Base-by-base conservation (phyloP, 2,888 invertebrate species). In the Lissonota sp. region DNA sequence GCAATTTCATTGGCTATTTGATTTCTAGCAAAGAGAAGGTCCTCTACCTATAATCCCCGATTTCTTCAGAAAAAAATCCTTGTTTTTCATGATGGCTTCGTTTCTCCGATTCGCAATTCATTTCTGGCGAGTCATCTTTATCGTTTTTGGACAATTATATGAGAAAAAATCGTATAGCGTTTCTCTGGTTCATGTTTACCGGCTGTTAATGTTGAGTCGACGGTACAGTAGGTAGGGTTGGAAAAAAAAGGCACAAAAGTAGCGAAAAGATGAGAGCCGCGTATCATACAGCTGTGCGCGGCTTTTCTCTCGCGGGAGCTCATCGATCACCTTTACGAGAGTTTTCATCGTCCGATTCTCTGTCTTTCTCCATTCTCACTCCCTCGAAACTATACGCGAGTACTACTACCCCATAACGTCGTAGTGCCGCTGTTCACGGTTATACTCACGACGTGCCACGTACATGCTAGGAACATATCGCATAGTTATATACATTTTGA, bases 271-370 rank as follows among this genome's bases (percentile, higher is more conserved):
- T 4, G 57, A 44, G 55, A 57, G 67, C 37, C 49, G 62, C 73
- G n/a, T 77, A 71, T 81, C 80, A 62, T 16, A 51, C 53, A 74
- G 70, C 57, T 51, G 64, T 58, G 71, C 66, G 51, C 57, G 26
- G 26, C 26, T 26, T 26, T 75, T 80, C 80, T 77, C 83, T 79
- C 69, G 46, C 64, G 84, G 80, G 84, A 85, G 82, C 81, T 85
- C 84, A 85, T 87, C 86, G 83, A 85, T 85, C 85, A 84, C 82
- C 79, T 85, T 83, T 81, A 82, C 72, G 84, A 84, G 84, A 85
- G 82, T 84, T 87, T 86, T 84, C 84, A 85, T 85, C 83, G 84
- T 58, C 79, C 79, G 67, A 55, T 74, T 46, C 67, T 40, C 53
- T 40, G 51, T 42, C 60, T 66, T 26, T 70, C 66, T 60, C 77